phyloP scores from a whole-genome alignment of 2,797 vertebrate species.

The Zenarchopterus dispar region DNA sequence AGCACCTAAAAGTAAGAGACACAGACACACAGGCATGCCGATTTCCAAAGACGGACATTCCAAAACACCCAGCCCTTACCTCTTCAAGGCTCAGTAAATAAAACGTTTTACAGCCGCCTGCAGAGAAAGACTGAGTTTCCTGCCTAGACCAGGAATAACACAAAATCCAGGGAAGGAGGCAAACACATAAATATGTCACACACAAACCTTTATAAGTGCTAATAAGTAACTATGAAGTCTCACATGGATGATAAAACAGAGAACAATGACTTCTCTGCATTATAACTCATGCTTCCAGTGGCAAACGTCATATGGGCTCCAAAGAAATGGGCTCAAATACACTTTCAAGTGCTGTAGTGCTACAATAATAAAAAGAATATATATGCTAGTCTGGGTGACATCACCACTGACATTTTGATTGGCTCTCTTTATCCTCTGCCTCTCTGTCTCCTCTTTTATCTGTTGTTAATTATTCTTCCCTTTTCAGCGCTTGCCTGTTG shows the following conservation, averaged over 20 bases:
- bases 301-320: constrained; percentile 52
- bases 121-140: constrained; percentile 29
- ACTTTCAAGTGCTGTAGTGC: constrained; percentile 20
- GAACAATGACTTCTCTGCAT: constrained; percentile 22
- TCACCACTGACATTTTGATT: constrained; percentile 24
- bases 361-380: constrained; percentile 17
- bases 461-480: constrained; percentile 49
- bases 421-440: constrained; percentile 31
- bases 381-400: constrained; percentile 33
- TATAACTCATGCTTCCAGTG: constrained; percentile 33
- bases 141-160: constrained; percentile 47
- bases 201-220: constrained; percentile 27
- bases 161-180: constrained; percentile 19
- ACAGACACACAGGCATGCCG: constrained; percentile 49
- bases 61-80: constrained; percentile 71
- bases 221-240: constrained; percentile 26
- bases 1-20: constrained; percentile 60
- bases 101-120: constrained; percentile 76
- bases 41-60: constrained; percentile 70
- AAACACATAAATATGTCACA: constrained; percentile 26
- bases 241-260: constrained; percentile 30
- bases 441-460: constrained; percentile 30
- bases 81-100: constrained; percentile 79
- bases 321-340: constrained; percentile 39
- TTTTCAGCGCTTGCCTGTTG: constrained; percentile 21